Evolutionary conservation across 2,797 vertebrate genomes (phyloP).

Genomic region (Micrastur ruficollis): DNA sequence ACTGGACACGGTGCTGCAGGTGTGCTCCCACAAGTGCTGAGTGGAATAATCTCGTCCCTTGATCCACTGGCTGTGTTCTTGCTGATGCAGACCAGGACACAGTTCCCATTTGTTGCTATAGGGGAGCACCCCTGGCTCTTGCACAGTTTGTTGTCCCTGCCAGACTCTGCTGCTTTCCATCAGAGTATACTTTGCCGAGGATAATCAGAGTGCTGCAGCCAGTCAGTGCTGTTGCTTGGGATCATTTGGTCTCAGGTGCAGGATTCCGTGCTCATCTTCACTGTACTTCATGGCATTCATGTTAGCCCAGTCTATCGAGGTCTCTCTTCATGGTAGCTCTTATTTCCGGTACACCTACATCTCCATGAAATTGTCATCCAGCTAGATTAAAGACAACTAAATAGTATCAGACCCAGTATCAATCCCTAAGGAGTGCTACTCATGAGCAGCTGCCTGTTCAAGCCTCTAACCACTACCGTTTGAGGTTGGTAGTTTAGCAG

Average conservation of each 20-base stretch:
- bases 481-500: fast-evolving
- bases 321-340: not conserved
- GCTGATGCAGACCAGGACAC: not conserved
- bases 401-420: too few species aligned
- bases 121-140: not conserved
- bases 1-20: too few species aligned
- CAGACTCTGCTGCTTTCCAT: too few species aligned
- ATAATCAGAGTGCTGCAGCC: fast-evolving
- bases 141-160: not conserved
- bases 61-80: not conserved
- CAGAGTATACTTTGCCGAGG: fast-evolving
- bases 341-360: not conserved
- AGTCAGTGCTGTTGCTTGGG: not conserved
- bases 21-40: fast-evolving
- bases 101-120: not conserved
- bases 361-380: not conserved
- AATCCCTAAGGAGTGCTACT: fast-evolving
- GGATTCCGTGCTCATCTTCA: not conserved
- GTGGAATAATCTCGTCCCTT: not conserved
- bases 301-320: fast-evolving
- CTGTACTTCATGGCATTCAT: too few species aligned
- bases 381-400: too few species aligned
- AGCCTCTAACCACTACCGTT: not conserved
- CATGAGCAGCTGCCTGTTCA: not conserved
- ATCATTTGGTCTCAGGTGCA: fast-evolving